A percentile compares a stretch with the other conserved stretches of the same genome.
phyloP scores from a whole-genome alignment of 2,113 vertebrate genomes.

The Oriolus oriolus region DNA sequence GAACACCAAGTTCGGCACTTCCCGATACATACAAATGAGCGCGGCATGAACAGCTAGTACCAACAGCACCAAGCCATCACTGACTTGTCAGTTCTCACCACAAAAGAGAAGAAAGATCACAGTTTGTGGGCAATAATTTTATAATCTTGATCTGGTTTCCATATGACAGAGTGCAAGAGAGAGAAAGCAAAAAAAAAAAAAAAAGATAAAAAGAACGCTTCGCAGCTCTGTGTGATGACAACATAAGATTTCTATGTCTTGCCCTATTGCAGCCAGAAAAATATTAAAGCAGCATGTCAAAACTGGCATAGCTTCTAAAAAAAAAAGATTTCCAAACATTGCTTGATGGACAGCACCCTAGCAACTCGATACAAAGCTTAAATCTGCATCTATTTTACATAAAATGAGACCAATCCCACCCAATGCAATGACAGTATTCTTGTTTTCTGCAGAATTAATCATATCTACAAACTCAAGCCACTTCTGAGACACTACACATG shows the following conservation, averaged over 20 bases:
- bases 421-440: background rate
- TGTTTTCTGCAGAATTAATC: background rate
- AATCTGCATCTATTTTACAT: background rate
- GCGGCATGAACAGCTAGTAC: constrained; percentile 42
- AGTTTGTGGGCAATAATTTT: constrained; percentile 60
- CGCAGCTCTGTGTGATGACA: constrained; percentile 32
- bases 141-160: constrained; percentile 63
- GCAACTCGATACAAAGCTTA: background rate
- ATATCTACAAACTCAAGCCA: background rate
- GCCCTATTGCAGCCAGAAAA: constrained; percentile 52
- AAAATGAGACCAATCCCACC: background rate
- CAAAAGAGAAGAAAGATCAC: constrained; percentile 58
- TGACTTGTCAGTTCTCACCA: constrained; percentile 56
- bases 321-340: background rate
- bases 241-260: constrained; percentile 44
- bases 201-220: background rate
- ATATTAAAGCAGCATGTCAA: constrained; percentile 51
- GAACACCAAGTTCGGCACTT: constrained; percentile 52
- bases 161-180: constrained; percentile 52
- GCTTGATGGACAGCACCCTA: constrained; percentile 26
- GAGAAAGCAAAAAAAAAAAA: constrained; percentile 7
- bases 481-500: background rate
- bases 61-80: constrained; percentile 58
- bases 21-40: constrained; percentile 49
- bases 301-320: constrained; percentile 36